Evolutionary conservation across 2,797 vertebrate genomes (phyloP).

Genomic region (Urocyon cinereoargenteus): DNA sequence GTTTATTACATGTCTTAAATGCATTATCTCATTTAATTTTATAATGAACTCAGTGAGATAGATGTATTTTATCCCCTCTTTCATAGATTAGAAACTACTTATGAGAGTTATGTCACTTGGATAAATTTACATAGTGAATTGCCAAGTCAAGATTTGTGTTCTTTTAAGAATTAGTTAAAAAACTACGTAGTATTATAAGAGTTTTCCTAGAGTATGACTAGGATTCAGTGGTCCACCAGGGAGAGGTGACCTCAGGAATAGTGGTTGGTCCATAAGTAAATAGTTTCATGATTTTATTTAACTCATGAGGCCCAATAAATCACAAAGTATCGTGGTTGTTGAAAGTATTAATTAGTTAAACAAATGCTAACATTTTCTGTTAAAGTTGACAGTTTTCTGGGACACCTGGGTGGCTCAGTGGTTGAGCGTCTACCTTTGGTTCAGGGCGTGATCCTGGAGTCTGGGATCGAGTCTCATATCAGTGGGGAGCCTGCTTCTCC

Average conservation of each 20-base stretch:
- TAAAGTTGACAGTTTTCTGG: not conserved
- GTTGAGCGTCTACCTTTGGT: too few species aligned
- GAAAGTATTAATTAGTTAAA: not conserved
- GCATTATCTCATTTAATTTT: constrained; percentile 50
- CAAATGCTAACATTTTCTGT: not conserved
- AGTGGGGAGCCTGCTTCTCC: too few species aligned
- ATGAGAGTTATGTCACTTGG: not conserved
- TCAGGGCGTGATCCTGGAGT: too few species aligned
- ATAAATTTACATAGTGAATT: not conserved
- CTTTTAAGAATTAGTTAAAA: constrained; percentile 6
- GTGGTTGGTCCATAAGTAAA: not conserved
- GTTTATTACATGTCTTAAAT: not conserved
- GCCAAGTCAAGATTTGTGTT: not conserved
- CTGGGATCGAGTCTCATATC: too few species aligned
- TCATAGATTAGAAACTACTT: not conserved
- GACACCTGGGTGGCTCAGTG: too few species aligned
- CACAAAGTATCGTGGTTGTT: not conserved
- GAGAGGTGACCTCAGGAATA: not conserved
- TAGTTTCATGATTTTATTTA: constrained; percentile 42
- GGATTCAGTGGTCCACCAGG: not conserved
- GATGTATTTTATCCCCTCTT: not conserved
- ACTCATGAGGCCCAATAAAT: not conserved
- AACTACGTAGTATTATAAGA: not conserved
- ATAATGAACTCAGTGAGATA: not conserved
- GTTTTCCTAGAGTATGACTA: not conserved